These are phyloP conservation scores for Lutjanus argentimaculatus DNA, from an alignment of 2,797 vertebrate genomes.

Conservation along the genomic window DNA sequence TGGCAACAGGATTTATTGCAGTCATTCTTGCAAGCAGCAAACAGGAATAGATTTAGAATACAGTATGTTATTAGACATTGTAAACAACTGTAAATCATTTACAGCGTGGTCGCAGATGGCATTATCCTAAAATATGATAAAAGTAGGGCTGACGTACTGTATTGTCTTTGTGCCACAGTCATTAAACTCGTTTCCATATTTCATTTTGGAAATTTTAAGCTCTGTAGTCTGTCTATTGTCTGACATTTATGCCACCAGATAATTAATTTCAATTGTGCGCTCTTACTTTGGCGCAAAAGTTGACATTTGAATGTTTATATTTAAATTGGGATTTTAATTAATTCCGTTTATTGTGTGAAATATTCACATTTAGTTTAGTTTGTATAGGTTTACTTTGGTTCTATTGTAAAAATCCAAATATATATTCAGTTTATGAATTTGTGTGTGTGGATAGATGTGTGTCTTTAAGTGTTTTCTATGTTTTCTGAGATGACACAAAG, in stretches of 20 bases:
- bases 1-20: not conserved
- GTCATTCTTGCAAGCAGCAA: not conserved
- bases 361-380: not conserved
- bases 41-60: not conserved
- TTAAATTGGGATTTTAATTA: not conserved
- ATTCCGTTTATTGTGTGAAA: not conserved
- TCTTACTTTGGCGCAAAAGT: not conserved
- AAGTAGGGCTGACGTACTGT: not conserved
- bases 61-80: not conserved
- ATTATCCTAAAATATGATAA: not conserved
- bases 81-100: not conserved
- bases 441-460: not conserved
- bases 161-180: not conserved
- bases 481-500: slow-evolving; percentile 22
- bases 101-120: not conserved
- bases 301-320: not conserved
- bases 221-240: not conserved
- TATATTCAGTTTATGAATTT: not conserved
- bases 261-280: not conserved
- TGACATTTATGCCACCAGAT: slow-evolving; percentile 11
- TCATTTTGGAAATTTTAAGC: not conserved
- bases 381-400: not conserved
- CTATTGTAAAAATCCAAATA: not conserved
- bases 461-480: not conserved
- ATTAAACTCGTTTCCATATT: not conserved